Percentiles rank a stretch among this genome's conserved stretches.
These are phyloP conservation scores for Magallana gigas DNA, from an alignment of 1,140 invertebrate species.

Conservation along the genomic window DNA sequence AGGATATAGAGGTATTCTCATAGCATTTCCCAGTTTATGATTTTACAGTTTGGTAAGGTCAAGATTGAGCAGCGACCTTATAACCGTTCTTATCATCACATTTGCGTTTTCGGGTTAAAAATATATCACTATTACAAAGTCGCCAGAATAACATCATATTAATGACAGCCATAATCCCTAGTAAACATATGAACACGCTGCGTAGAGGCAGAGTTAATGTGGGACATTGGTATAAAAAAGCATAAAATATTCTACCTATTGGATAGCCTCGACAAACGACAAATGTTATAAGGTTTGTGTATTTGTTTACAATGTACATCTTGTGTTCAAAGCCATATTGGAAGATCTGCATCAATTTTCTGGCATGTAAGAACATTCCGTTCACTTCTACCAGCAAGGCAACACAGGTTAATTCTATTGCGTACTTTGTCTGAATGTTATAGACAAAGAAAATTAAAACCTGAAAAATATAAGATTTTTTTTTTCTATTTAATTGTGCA, in stretches of 20 bases:
- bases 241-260: constrained; percentile 33
- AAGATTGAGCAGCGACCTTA: neutral
- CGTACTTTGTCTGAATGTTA: constrained; percentile 56
- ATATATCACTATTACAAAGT: neutral
- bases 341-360: constrained; percentile 71
- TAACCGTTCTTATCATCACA: neutral
- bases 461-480: constrained; percentile 5
- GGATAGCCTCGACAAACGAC: constrained; percentile 62
- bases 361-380: constrained; percentile 69
- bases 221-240: constrained; percentile 30
- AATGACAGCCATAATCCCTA: neutral
- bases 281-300: constrained; percentile 66
- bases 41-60: too few species aligned
- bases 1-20: too few species aligned
- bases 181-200: neutral
- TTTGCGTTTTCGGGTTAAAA: neutral
- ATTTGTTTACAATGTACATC: constrained; percentile 57
- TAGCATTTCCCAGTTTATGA: too few species aligned
- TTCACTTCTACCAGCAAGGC: constrained; percentile 69
- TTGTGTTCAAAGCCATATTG: constrained; percentile 55
- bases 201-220: neutral
- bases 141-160: neutral
- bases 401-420: constrained; percentile 65
- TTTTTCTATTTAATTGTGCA: too few species aligned
- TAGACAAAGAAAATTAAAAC: constrained; percentile 68